A percentile compares a stretch with the other conserved stretches of the same genome.
These are phyloP conservation scores for Andrena camellia DNA, from an alignment of 2,888 invertebrate genomes.

Conservation along the genomic window DNA sequence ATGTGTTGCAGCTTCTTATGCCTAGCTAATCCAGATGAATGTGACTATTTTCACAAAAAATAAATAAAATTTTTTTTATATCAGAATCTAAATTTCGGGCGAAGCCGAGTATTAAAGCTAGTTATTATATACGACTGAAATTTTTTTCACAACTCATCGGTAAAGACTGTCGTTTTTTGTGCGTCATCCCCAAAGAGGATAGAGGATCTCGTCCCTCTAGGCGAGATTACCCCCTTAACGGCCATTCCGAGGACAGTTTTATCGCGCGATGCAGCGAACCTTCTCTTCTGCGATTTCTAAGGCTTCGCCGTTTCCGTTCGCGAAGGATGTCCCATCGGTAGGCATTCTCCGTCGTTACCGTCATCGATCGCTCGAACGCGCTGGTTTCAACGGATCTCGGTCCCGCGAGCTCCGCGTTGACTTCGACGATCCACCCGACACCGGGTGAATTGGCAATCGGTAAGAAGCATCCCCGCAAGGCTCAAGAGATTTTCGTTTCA, in stretches of 20 bases:
- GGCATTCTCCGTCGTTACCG: neutral
- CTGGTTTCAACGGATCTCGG: slow-evolving; percentile 24
- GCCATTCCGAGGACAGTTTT: neutral
- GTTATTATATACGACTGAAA: too few species aligned
- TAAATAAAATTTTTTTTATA: too few species aligned
- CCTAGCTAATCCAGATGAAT: too few species aligned
- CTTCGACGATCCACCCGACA: slow-evolving; percentile 40
- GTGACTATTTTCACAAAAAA: too few species aligned
- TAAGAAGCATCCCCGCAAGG: slow-evolving; percentile 13
- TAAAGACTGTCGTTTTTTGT: too few species aligned
- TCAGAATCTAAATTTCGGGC: too few species aligned
- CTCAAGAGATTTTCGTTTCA: slow-evolving; percentile 5
- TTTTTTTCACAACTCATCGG: too few species aligned
- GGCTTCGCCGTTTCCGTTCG: slow-evolving; percentile 12
- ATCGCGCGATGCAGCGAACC: neutral
- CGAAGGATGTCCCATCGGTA: slow-evolving; percentile 8
- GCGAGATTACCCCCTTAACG: neutral
- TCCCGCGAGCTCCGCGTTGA: slow-evolving; percentile 52
- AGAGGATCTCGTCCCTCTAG: neutral
- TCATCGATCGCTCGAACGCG: slow-evolving; percentile 19
- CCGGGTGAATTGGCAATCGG: slow-evolving; percentile 47
- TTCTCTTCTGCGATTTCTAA: slow-evolving; percentile 18
- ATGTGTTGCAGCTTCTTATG: too few species aligned
- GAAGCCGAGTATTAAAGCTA: too few species aligned
- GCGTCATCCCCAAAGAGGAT: neutral